Evolutionary conservation across 2,113 vertebrate genomes (phyloP), one percentile per base, ranked within the genome.

Genomic region (Falco punctatus): DNA sequence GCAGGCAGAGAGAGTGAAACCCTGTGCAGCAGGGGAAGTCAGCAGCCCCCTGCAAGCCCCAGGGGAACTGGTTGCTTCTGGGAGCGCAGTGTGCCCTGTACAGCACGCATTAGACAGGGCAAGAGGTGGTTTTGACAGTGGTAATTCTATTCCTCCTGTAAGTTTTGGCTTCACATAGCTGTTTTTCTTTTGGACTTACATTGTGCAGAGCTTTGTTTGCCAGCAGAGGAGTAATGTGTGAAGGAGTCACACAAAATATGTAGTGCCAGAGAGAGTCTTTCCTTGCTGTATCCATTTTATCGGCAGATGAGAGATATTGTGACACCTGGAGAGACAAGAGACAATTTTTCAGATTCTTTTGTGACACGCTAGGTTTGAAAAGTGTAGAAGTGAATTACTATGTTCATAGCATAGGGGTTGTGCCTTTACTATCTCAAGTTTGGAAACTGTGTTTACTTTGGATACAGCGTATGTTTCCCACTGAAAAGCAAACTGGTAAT

Each of bases 201-300:
- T 90, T 83, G 19, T 5, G 2, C 33, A 8, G 28, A 42, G 33
- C 10, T 4, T 15, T 80, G 62, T 95, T 91, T 94, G 35, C 88
- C 59, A 48, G 55, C 54, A 77, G 85, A 92, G 74, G 66, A 94
- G 51, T 83, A 71, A 66, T 82, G 46, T 74, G 71, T 94, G 81
- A 94, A 81, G 78, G 79, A 90, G 84, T 90, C 79, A 77, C 70
- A 80, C 89, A 95, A 94, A 96, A 92, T 70, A 54, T 38, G 58
- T 17, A 59, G 66, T 74, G 64, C 69, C 35, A 33, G 62, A n/a
- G 54, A 55, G 77, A 77, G 87, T 44, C 78, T 82, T 91, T 91
- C 54, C 88, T 96, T 3, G 2, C 84, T 96, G 93, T 97, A 78
- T 92, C 94, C 73, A 24, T 96, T 92, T 89, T 96, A 64, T 84